A percentile compares a stretch with the other conserved stretches of the same genome.
These are phyloP conservation scores for Rhynchonycteris naso DNA, from an alignment of 2,797 vertebrate species.

Conservation along the genomic window DNA sequence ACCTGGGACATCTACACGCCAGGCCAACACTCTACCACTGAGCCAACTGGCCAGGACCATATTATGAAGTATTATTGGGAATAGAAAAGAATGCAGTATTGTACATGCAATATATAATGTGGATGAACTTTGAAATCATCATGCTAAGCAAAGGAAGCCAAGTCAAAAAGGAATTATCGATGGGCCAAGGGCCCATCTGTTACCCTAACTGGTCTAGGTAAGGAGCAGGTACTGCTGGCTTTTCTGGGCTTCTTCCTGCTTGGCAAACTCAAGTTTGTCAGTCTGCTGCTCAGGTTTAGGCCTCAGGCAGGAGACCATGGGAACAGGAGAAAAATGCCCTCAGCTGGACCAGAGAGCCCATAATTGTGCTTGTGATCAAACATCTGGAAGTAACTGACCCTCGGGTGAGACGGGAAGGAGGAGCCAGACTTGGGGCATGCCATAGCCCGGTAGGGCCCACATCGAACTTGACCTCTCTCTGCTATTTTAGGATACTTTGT, in stretches of 20 bases:
- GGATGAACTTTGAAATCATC: neutral
- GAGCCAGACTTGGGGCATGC: neutral
- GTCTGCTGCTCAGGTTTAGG: neutral
- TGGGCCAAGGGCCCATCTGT: fast-evolving
- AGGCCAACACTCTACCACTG: too few relatives aligned
- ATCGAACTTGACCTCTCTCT: neutral
- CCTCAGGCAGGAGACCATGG: neutral
- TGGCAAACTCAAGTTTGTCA: neutral
- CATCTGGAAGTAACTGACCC: neutral
- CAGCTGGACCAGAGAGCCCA: neutral
- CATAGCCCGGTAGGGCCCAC: neutral
- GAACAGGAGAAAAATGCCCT: neutral
- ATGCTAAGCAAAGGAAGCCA: neutral
- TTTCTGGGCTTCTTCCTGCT: neutral
- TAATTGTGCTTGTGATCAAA: too few relatives aligned
- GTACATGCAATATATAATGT: neutral
- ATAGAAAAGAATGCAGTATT: neutral
- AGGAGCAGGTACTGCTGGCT: neutral
- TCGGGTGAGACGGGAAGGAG: neutral
- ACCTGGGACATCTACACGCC: too few relatives aligned
- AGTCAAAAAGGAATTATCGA: neutral
- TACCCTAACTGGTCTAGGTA: neutral
- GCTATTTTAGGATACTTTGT: neutral
- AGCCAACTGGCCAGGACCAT: too few relatives aligned
- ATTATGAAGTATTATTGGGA: neutral